Evolutionary conservation across 2,797 vertebrate species (phyloP).

Genomic region (Macropus fuliginosus): DNA sequence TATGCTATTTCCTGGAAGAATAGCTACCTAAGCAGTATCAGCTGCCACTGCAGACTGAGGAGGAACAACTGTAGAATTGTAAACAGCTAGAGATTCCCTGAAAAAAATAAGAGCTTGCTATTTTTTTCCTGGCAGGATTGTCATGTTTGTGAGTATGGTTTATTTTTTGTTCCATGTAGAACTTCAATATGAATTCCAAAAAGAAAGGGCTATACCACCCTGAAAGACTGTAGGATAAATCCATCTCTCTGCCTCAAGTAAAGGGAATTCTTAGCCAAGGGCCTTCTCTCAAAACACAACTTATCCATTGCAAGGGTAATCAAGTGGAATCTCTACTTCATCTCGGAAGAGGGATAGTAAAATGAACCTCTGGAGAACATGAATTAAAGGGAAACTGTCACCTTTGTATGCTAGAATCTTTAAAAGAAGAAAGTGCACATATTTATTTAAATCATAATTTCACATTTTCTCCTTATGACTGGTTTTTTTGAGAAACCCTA

Average conservation of each 20-base stretch:
- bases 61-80: constrained; percentile 77
- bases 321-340: constrained; percentile 68
- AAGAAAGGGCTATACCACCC: background rate
- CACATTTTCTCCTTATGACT: constrained; percentile 77
- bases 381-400: constrained; percentile 66
- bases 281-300: constrained; percentile 39
- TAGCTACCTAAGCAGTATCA: constrained; percentile 69
- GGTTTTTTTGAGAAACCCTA: constrained; percentile 71
- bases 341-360: constrained; percentile 64
- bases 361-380: constrained; percentile 73
- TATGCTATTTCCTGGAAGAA: constrained; percentile 75
- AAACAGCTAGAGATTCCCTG: constrained; percentile 74
- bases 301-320: constrained; percentile 67
- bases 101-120: constrained; percentile 57
- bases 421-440: constrained; percentile 66
- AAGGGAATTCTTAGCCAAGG: constrained; percentile 48
- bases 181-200: background rate
- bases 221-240: constrained; percentile 21
- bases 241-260: constrained; percentile 27
- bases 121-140: constrained; percentile 30
- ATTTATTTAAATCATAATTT: constrained; percentile 70
- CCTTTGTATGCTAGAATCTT: constrained; percentile 70
- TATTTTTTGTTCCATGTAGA: constrained; percentile 39
- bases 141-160: constrained; percentile 18
- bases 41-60: constrained; percentile 77